Conservation (phyloP, 1,140 invertebrate genomes). For the Drosophila elegans region DNA sequence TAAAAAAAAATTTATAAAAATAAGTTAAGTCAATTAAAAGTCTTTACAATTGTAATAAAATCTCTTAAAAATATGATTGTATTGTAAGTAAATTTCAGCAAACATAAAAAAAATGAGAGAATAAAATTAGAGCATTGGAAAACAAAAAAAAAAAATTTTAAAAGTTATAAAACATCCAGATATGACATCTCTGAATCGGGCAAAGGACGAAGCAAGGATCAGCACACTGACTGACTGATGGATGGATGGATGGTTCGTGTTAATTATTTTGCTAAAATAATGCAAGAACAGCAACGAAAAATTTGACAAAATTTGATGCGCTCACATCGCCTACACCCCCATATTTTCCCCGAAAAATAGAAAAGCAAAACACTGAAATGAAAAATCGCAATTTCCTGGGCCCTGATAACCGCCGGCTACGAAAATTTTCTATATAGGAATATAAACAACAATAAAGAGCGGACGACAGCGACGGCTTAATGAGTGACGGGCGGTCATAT, state of each 20-base stretch:
- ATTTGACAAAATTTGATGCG: constrained; percentile 80
- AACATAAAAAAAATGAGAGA: background rate
- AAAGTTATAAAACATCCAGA: background rate
- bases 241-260: constrained; percentile 60
- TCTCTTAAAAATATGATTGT: no score
- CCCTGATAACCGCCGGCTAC: constrained; percentile 71
- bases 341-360: constrained; percentile 16
- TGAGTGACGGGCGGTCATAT: constrained; percentile 81
- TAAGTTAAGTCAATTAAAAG: no score
- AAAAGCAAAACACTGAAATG: constrained; percentile 65
- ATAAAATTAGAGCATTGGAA: no score
- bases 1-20: no score
- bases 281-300: constrained; percentile 49
- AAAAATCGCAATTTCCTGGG: constrained; percentile 80
- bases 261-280: constrained; percentile 80
- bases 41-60: no score
- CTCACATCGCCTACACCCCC: background rate
- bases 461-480: constrained; percentile 68
- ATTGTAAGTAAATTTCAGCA: background rate
- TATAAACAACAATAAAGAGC: constrained; percentile 61
- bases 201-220: constrained; percentile 9
- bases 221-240: constrained; percentile 20
- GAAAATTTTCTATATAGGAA: constrained; percentile 30
- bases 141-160: no score
- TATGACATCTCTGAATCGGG: constrained; percentile 16